These are phyloP conservation scores for Drosophila anomelani DNA, from an alignment of 2,888 invertebrate genomes.

Conservation along the genomic window DNA sequence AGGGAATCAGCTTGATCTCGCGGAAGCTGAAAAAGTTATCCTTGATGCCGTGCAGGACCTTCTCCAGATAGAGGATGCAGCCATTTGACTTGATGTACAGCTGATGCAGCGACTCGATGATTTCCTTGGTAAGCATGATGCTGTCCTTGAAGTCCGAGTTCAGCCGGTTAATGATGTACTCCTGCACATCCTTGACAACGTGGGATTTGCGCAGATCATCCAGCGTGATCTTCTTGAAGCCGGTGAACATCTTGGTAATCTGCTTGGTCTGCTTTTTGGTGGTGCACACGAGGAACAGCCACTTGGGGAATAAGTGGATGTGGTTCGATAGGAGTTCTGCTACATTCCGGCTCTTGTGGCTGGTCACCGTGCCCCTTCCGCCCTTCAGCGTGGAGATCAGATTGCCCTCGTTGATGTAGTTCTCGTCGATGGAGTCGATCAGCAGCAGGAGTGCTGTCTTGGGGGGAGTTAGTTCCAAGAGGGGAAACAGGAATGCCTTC, in stretches of 20 bases:
- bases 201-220: slow-evolving; percentile 95
- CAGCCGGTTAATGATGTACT: slow-evolving; percentile 95
- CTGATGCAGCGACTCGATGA: slow-evolving; percentile 97
- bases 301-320: slow-evolving; percentile 95
- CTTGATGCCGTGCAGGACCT: slow-evolving; percentile 95
- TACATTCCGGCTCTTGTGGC: slow-evolving; percentile 88
- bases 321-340: slow-evolving; percentile 94
- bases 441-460: slow-evolving; percentile 93
- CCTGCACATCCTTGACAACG: slow-evolving; percentile 97
- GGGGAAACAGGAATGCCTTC: slow-evolving; percentile 93
- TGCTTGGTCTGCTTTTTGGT: slow-evolving; percentile 93
- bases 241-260: slow-evolving; percentile 92
- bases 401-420: slow-evolving; percentile 86
- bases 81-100: slow-evolving; percentile 98
- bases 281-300: slow-evolving; percentile 95
- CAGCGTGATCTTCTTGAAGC: slow-evolving; percentile 95
- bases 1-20: slow-evolving; percentile 96
- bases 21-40: slow-evolving; percentile 96
- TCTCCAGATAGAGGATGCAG: slow-evolving; percentile 94
- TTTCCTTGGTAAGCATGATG: slow-evolving; percentile 95
- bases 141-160: slow-evolving; percentile 94
- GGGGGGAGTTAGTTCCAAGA: slow-evolving; percentile 94
- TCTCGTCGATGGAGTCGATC: slow-evolving; percentile 97
- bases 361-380: slow-evolving; percentile 75
- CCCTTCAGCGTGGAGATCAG: slow-evolving; percentile 86